phyloP scores from a whole-genome alignment of 2,888 invertebrate genomes.

The Lepidonotus clava region DNA sequence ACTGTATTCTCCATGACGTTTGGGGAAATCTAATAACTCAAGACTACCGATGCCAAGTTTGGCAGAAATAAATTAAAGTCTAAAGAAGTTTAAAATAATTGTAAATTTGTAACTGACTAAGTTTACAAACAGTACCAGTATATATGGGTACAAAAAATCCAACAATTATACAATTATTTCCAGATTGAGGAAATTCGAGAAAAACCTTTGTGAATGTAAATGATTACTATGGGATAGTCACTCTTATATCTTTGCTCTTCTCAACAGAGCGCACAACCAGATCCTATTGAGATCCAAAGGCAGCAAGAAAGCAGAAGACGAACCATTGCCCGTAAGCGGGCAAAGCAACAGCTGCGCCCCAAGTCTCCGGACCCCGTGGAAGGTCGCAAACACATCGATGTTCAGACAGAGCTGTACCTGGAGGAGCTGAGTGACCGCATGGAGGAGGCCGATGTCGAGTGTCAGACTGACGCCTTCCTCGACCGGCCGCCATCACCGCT shows the following conservation, averaged over 20 bases:
- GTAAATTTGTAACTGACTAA: too few species aligned
- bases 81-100: too few species aligned
- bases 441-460: conserved; percentile 87
- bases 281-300: conserved; percentile 80
- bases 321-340: conserved; percentile 87
- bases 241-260: neutral
- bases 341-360: conserved; percentile 84
- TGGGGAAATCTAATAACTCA: too few species aligned
- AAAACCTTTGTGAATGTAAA: too few species aligned
- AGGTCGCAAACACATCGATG: conserved; percentile 91
- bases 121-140: too few species aligned
- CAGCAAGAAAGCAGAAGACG: conserved; percentile 87
- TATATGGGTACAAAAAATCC: too few species aligned
- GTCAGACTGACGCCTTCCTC: conserved; percentile 92
- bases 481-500: conserved; percentile 90
- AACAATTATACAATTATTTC: too few species aligned
- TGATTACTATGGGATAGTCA: too few species aligned
- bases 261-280: conserved; percentile 83
- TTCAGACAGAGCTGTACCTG: conserved; percentile 89
- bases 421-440: conserved; percentile 86
- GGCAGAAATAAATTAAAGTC: too few species aligned
- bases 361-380: conserved; percentile 89
- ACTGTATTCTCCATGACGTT: too few species aligned
- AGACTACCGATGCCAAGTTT: too few species aligned
- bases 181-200: too few species aligned